Evolutionary conservation across 1,140 invertebrate species (phyloP), one percentile per base, ranked within the genome.

Genomic region (Whitmania pigra): DNA sequence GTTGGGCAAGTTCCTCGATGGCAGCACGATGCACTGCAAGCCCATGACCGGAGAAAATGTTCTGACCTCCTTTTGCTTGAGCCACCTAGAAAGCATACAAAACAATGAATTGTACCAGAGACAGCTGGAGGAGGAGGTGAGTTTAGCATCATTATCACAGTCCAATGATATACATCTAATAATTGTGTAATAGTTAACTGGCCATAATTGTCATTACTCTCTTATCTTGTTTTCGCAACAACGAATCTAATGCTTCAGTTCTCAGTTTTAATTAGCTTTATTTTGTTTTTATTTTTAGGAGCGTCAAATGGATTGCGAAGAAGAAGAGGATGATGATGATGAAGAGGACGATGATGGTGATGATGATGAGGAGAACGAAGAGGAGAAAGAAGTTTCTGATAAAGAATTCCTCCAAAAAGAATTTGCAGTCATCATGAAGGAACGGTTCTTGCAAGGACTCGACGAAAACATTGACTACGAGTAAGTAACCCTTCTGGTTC

Each of bases 341-440:
- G 49, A 71, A n/a, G 71, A 63, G 66, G 74, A 76, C 29, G 55
- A 74, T 27, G 75, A 75, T 68, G 74, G 73, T 29, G 75, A 77
- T 53, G 73, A 73, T 22, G 75, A 70, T 18, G 43, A 54, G 9
- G 70, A 72, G 18, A 71, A 76, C 27, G 74, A 71, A 25, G 69
- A 75, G 36, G 73, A 76, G 70, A 77, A 79, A 25, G 73, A 78
- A 36, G 73, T 77, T 49, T 75, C 78, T n/a, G 81, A 84, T 73
- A 82, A 80, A 67, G 80, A 85, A 63, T 77, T 91, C n/a, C 79
- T 93, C 0, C 85, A 86, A 74, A 85, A 90, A 77, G 92, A 95
- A 82, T 95, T 94, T 80, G 81, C 90, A 20, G 88, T 88, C 54
- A 86, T 89, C 74, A 95, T 96, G 93, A 90, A 92, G 79, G 86